A percentile compares a stretch with the other conserved stretches of the same genome.
Evolutionary conservation across 1,140 invertebrate species (phyloP).

Genomic region (Maniola jurtina): DNA sequence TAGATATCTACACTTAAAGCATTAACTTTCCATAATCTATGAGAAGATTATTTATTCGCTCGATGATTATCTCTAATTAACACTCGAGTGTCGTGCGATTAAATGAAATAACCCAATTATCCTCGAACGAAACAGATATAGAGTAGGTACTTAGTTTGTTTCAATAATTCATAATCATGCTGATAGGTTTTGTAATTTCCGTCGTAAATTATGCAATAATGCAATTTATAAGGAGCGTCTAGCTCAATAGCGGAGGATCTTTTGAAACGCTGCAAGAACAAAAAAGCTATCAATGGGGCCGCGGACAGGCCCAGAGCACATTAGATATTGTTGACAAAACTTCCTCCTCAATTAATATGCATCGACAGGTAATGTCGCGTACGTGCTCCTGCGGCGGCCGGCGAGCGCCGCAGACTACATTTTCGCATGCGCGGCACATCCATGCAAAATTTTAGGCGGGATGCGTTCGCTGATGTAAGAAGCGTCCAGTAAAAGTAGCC

Average conservation of each 20-base stretch:
- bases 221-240: conserved; percentile 64
- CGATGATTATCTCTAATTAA: conserved; percentile 70
- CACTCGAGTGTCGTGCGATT: conserved; percentile 64
- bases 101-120: conserved; percentile 71
- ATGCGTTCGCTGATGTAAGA: conserved; percentile 70
- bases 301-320: conserved; percentile 61
- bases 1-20: conserved; percentile 57
- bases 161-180: conserved; percentile 43
- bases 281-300: conserved; percentile 73
- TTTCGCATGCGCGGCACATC: conserved; percentile 73
- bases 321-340: conserved; percentile 78
- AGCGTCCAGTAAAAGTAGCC: conserved; percentile 61
- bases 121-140: neutral
- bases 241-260: conserved; percentile 40
- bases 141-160: neutral
- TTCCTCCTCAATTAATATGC: conserved; percentile 76
- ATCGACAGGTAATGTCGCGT: conserved; percentile 68
- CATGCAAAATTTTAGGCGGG: conserved; percentile 77
- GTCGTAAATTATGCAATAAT: conserved; percentile 67
- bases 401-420: conserved; percentile 46
- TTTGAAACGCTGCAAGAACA: conserved; percentile 54
- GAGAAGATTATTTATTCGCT: conserved; percentile 62
- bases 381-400: conserved; percentile 59
- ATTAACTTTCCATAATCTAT: conserved; percentile 55
- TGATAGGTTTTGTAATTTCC: conserved; percentile 56